Evolutionary conservation across 1,140 invertebrate genomes (phyloP), one percentile per base, ranked within the genome.

Genomic region (Caerostris extrusa): DNA sequence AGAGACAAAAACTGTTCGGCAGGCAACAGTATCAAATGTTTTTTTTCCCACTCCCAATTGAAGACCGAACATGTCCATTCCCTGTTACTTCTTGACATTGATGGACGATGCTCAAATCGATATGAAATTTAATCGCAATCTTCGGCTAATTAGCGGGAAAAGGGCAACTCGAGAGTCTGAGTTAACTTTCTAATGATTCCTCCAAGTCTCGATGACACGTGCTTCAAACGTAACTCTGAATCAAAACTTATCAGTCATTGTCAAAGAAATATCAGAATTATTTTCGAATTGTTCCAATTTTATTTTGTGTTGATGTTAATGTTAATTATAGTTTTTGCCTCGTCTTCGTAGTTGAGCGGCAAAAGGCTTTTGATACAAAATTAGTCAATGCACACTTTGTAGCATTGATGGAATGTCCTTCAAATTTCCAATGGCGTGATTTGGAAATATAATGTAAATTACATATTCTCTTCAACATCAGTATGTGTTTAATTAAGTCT

Each of bases 171-270:
- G 2, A 14, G 19, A 50, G 57, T 50, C 12, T 19, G 50, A 60
- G 8, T 77, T 77, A 50, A 34, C 50, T 12, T 77, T 50, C 53
- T 77, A 77, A 77, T 77, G 71, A 77, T 77, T 34, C 19, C 71
- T 53, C 50, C 71, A 14, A 53, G 34, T 12, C 8, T 34, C 3
- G 53, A 5, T 77, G 71, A 77, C 71, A 77, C 71, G 71, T 77
- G 71, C 34, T 77, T 53, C 8, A 5, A 3, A 34, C 8, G 12
- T 3, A 77, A 12, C 14, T 71, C 77, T 71, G 64, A 71, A 90
- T 71, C 67, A 50, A 61, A 17, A 5, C 90, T 81, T 58, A 91
- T 91, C 90, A 57, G 90, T 91, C 90, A 91, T n/a, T 91, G 90
- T 91, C 90, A 91, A 8, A 19, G n/a, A 14, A 55, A 3, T 17